Conservation (phyloP, 1,140 invertebrate species). For the Kradibia gibbosae region DNA sequence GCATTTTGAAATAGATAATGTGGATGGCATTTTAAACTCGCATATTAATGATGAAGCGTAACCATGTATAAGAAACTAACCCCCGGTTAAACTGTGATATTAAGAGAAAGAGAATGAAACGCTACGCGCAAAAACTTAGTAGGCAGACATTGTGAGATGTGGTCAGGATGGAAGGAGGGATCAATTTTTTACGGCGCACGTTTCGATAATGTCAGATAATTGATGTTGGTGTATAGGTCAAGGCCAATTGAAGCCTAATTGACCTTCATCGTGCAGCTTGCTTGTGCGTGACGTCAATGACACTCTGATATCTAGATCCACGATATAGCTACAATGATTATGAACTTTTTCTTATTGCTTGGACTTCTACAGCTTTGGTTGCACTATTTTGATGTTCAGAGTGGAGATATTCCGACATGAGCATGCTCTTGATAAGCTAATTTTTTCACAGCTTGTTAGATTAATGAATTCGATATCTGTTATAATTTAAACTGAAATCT, state of each 20-base stretch:
- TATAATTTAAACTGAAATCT: too few species aligned
- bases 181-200: not conserved
- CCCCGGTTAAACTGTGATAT: too few species aligned
- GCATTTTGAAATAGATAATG: too few species aligned
- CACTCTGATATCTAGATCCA: constrained; percentile 17
- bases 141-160: too few species aligned
- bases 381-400: not conserved
- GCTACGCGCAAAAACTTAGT: not conserved
- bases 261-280: constrained; percentile 29
- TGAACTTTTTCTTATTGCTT: not conserved
- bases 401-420: not conserved
- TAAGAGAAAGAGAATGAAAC: not conserved
- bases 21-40: too few species aligned
- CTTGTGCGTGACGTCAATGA: constrained; percentile 43
- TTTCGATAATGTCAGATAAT: constrained; percentile 10
- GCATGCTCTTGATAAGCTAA: not conserved
- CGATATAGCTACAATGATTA: not conserved
- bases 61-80: too few species aligned
- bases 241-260: constrained; percentile 39
- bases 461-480: not conserved
- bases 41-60: too few species aligned
- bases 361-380: not conserved
- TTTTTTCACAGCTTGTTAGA: not conserved
- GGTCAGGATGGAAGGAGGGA: not conserved
- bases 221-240: constrained; percentile 30